Percentiles rank a stretch among this genome's conserved stretches.
Evolutionary conservation across 2,797 vertebrate species (phyloP).

Genomic region (Lycodopsis pacificus): DNA sequence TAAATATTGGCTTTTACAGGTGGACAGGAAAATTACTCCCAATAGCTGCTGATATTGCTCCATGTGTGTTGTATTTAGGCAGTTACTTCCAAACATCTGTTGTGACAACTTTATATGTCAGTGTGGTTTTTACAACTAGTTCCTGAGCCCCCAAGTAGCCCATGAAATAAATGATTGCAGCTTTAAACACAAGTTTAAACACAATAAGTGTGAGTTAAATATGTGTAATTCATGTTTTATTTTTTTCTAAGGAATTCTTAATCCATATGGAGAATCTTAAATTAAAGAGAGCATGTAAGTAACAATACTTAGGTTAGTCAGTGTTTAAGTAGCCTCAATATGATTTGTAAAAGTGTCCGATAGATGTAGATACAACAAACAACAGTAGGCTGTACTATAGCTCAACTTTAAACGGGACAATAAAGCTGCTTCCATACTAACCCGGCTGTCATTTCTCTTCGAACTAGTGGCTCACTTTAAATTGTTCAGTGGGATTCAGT

Average conservation of each 20-base stretch:
- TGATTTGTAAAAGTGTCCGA: constrained; percentile 10
- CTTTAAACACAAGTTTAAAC: neutral
- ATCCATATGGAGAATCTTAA: neutral
- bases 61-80: neutral
- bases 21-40: neutral
- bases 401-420: neutral
- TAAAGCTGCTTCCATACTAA: neutral
- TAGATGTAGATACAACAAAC: neutral
- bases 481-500: constrained; percentile 4
- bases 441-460: neutral
- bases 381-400: neutral
- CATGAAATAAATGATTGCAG: neutral
- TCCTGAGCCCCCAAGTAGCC: neutral
- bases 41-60: neutral
- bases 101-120: neutral
- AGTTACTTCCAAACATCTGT: neutral
- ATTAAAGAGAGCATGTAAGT: neutral
- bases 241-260: neutral
- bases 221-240: neutral
- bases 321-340: neutral
- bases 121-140: neutral
- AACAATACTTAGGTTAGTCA: neutral
- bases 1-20: neutral
- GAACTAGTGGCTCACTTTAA: neutral
- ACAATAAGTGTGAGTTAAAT: neutral